Base-by-base conservation (phyloP, 2,888 invertebrate genomes). In the Kryphioiulus occultus region DNA sequence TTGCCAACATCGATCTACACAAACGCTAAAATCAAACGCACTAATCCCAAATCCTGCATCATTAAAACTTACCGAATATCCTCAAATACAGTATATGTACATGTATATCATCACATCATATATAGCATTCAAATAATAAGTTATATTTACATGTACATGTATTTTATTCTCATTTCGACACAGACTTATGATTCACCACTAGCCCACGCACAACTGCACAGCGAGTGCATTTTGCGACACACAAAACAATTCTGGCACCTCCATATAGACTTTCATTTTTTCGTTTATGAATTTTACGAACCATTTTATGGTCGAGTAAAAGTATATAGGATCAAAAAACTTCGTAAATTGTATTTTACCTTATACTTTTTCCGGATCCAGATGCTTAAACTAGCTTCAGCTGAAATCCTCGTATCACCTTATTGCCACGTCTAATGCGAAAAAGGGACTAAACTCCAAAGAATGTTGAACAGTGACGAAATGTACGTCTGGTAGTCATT, bases 281-380 rank as follows among this genome's bases (percentile, higher is more conserved):
- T 53, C 53, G 53, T 53, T 53, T 53, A 53, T 53, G 53, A 53
- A 53, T 53, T 53, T 53, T 53, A 53, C 53, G 53, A 53, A 53
- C 53, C 53, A 17, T 53, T 53, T 53, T 53, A 53, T 53, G 53
- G 53, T 53, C 53, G 53, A 53, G 53, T 53, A 53, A 53, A 53
- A 53, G 53, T 53, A 53, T 53, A 53, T 19, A 53, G 53, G 53
- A 53, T 53, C 53, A 53, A 53, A 5, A 53, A 53, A 53, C 53
- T 53, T 53, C 53, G 19, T 4, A 53, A 53, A 53, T 53, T 53
- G 53, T 53, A 53, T 53, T 53, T 53, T 53, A 53, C 53, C 53
- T 53, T 53, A 53, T 0, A 19, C 53, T 53, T 53, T 53, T 53
- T 53, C 42, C 53, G 53, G 19, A 53, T 53, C 53, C 19, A 53